Base-by-base conservation (phyloP, 1,140 invertebrate genomes). In the Euura lappo region DNA sequence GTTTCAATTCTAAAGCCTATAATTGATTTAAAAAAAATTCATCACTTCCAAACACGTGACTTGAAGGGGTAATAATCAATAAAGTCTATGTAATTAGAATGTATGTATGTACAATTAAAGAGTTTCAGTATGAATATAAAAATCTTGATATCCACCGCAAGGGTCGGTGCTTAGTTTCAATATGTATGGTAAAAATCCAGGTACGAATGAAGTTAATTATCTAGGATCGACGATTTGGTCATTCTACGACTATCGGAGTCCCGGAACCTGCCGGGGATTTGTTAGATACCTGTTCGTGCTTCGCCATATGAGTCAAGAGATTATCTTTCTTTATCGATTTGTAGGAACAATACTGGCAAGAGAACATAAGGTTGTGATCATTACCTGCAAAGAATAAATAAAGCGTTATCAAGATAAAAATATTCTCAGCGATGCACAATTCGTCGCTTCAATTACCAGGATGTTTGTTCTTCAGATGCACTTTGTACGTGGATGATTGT, bases 381-480 rank as follows among this genome's bases (percentile, higher is more conserved):
- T 78, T 65, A 11, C 82, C 82, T 83, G 42, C 11, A 76, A 75
- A 71, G 43, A 74, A 71, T 44, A 68, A 8, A 60, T n/a, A 60
- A 44, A 7, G 10, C 10, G 44, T 45, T 45, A 44, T 10, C 2
- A 69, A 45, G 11, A 6, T 11, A 6, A 72, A 69, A 69, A n/a
- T 68, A 5, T 43, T 6, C 13, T 43, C 11, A 70, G 4, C 1
- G n/a, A 42, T 42, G 28, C 66, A 42, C 42, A 3, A 60, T 65
- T 46, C 64, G 44, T 71, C 6, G 65, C 7, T 65, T 11, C n/a
- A 2, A 65, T 70, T 78, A 77, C 80, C 80, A 65, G 80, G 77
- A 79, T 90, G 90, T 78, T 90, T 89, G 74, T 84, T 89, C 69
- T 86, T 87, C 74, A 91, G 78, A 77, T 91, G 90, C 65, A 69